Evolutionary conservation across 2,113 vertebrate species (phyloP).

Genomic region (Callithrix jacchus): DNA sequence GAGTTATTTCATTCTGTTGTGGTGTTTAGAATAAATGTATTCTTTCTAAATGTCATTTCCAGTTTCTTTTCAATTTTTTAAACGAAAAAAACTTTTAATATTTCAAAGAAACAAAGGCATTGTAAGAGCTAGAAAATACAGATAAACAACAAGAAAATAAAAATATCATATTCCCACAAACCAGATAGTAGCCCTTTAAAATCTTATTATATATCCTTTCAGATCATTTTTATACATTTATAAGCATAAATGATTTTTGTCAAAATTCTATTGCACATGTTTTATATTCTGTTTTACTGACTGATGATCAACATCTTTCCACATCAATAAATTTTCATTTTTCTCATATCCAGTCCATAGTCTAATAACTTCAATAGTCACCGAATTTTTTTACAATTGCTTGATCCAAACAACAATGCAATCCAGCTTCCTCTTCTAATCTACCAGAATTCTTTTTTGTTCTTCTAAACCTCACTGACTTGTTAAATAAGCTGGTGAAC

Average conservation of each 20-base stretch:
- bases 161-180: not conserved
- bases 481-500: slow-evolving; percentile 20
- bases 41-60: not conserved
- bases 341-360: not conserved
- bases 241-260: not conserved
- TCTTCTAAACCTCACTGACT: not conserved
- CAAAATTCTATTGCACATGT: not conserved
- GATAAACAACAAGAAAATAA: not conserved
- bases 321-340: not conserved
- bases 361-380: not conserved
- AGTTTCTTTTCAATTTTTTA: slow-evolving; percentile 15
- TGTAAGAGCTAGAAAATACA: not conserved
- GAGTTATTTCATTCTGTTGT: not conserved
- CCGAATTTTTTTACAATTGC: not conserved
- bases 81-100: not conserved
- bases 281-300: not conserved
- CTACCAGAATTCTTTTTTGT: not conserved
- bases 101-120: not conserved
- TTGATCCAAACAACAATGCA: not conserved
- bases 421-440: not conserved
- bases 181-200: not conserved
- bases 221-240: not conserved
- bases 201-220: not conserved
- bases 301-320: not conserved
- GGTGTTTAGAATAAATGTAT: not conserved